Percentiles rank a stretch among this genome's conserved stretches.
phyloP scores from a whole-genome alignment of 2,888 invertebrate genomes.

The Leptarthrus brevirostris region DNA sequence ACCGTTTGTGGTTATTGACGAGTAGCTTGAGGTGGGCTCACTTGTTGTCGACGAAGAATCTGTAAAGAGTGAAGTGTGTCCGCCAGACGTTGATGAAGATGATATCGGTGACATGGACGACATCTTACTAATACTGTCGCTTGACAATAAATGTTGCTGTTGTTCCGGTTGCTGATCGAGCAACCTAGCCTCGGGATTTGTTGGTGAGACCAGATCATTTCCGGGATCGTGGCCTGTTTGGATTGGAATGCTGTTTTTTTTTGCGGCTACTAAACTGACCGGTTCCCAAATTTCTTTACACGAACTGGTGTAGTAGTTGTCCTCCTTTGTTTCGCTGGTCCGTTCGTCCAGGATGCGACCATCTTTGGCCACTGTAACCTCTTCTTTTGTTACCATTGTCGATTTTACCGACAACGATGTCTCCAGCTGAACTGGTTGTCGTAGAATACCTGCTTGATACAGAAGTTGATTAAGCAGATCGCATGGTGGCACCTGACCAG shows the following conservation, averaged over 20 bases:
- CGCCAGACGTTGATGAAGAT: constrained; percentile 3
- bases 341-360: constrained; percentile 78
- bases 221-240: constrained; percentile 7
- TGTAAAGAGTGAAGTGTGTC: constrained; percentile 1
- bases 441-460: constrained; percentile 74
- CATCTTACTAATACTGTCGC: not conserved
- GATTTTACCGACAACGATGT: constrained; percentile 78
- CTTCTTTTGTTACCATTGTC: constrained; percentile 77
- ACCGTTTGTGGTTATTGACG: constrained; percentile 15
- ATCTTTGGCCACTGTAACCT: constrained; percentile 75
- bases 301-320: constrained; percentile 76
- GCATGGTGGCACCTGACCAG: constrained; percentile 77
- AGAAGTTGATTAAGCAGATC: constrained; percentile 77
- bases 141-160: not conserved
- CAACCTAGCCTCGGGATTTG: not conserved
- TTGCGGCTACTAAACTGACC: constrained; percentile 56
- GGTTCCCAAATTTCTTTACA: constrained; percentile 78
- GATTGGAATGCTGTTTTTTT: constrained; percentile 29
- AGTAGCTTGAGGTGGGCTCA: constrained; percentile 30
- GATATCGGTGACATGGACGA: not conserved
- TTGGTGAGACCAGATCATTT: constrained; percentile 1
- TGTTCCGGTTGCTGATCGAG: not conserved
- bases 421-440: constrained; percentile 77
- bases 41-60: not conserved
- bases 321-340: constrained; percentile 77